Conservation (phyloP, 2,888 invertebrate genomes). For the Mystacides longicornis region DNA sequence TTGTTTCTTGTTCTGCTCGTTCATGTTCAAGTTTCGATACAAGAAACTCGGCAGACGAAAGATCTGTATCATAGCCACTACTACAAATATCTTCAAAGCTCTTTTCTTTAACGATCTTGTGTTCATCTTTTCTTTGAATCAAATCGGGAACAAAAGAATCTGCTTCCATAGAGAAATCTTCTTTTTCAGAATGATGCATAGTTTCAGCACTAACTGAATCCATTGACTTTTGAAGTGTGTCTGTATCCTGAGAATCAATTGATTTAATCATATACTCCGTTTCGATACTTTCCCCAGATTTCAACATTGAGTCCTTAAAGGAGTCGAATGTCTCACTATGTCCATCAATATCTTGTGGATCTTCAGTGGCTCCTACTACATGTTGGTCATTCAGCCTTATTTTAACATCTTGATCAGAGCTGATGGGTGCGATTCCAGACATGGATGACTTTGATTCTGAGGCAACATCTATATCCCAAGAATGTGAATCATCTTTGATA, state of each 20-base stretch:
- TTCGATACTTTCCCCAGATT: slow-evolving; percentile 47
- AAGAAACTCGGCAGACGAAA: slow-evolving; percentile 56
- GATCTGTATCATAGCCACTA: slow-evolving; percentile 60
- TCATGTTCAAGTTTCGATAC: slow-evolving; percentile 47
- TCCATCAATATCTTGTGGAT: slow-evolving; percentile 21
- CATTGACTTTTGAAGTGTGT: slow-evolving; percentile 46
- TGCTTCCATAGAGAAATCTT: slow-evolving; percentile 45
- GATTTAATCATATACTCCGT: slow-evolving; percentile 48
- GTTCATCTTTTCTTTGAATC: slow-evolving; percentile 38
- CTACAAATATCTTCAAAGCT: slow-evolving; percentile 60
- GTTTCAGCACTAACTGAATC: slow-evolving; percentile 48
- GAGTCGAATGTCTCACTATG: slow-evolving; percentile 23
- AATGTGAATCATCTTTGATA: slow-evolving; percentile 17
- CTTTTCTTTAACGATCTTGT: slow-evolving; percentile 44
- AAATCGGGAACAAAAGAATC: slow-evolving; percentile 44
- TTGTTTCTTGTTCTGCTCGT: slow-evolving; percentile 46
- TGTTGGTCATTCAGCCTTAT: slow-evolving; percentile 22
- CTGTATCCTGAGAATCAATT: slow-evolving; percentile 46
- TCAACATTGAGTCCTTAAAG: slow-evolving; percentile 46
- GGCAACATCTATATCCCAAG: slow-evolving; percentile 20
- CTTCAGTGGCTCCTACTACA: slow-evolving; percentile 20
- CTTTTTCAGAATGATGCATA: slow-evolving; percentile 38
- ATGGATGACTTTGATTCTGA: slow-evolving; percentile 23
- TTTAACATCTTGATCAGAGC: slow-evolving; percentile 23
- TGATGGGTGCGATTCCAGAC: slow-evolving; percentile 21